Base-by-base conservation (phyloP, 2,888 invertebrate genomes). In the Apamea anceps region DNA sequence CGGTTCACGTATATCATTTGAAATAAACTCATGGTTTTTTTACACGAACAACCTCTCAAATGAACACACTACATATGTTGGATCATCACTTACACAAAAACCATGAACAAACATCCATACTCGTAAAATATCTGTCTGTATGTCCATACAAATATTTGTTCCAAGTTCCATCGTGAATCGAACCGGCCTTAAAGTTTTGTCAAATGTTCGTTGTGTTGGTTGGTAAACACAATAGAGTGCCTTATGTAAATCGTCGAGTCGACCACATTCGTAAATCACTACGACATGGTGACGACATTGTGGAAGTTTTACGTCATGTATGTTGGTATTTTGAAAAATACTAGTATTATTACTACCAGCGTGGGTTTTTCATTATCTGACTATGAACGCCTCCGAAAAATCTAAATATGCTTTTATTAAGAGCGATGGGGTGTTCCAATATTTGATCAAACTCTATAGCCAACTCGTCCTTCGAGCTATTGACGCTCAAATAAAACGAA, bases 141-240 rank as follows among this genome's bases (percentile, higher is more conserved):
- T 28, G 57, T 32, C 51, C 51, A 75, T 68, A 48, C 83, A 82
- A 86, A 82, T 78, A 72, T 78, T 84, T 75, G 72, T 75, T 57
- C 72, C 57, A 83, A 72, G 72, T 71, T 48, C 45, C 67, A 73
- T n/a, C 18, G 68, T 63, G 54, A 86, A 75, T 32, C 57, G 57
- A 28, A 74, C 37, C 70, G 80, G 85, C 74, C 60, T 72, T 51
- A 76, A 76, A 66, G 18, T 54, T 79, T 73, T 54, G 80, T 68
- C 80, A 84, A 85, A 87, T 79, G 75, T 85, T 85, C 80, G 85
- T 84, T 54, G 42, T 54, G 65, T 80, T 70, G 71, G 74, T 60
- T 37, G 57, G 68, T 63, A 75, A 84, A 84, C 79, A 84, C 86
- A 82, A 82, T 72, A 82, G 72, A 76, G 70, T 82, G 65, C 72